Evolutionary conservation across 2,888 invertebrate species (phyloP).

Genomic region (Meiosimyza platycephala): DNA sequence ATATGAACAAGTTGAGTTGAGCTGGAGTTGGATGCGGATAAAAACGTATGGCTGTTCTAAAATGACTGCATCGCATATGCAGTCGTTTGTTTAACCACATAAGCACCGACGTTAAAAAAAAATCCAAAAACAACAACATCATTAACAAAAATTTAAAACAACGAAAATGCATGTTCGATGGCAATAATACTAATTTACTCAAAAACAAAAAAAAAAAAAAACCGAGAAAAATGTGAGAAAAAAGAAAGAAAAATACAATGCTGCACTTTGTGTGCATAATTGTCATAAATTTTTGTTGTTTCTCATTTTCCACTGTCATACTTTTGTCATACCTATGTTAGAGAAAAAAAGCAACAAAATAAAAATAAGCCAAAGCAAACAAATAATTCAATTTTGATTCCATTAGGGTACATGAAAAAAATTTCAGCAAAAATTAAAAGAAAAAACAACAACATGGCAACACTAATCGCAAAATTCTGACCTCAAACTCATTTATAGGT

Average conservation of each 20-base stretch:
- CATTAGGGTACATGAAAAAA: not conserved
- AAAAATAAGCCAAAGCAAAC: conserved; percentile 7
- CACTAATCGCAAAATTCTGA: conserved; percentile 12
- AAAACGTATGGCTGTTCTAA: not conserved
- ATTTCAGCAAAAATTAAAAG: conserved; percentile 9
- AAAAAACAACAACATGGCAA: conserved; percentile 19
- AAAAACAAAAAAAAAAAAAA: conserved; percentile 22
- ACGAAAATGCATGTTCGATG: conserved; percentile 42
- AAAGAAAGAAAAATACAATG: not conserved
- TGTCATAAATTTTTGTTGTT: conserved; percentile 18
- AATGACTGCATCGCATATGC: not conserved
- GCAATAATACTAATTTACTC: conserved; percentile 31
- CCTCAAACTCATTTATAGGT: conserved; percentile 18
- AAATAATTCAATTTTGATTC: conserved; percentile 15
- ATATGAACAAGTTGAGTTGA: conserved; percentile 1
- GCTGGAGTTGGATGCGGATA: not conserved
- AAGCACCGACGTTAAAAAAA: not conserved
- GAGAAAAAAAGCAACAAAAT: conserved; percentile 1
- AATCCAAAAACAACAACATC: not conserved
- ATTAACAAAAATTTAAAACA: conserved; percentile 33
- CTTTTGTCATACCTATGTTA: not conserved
- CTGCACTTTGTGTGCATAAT: conserved; percentile 16
- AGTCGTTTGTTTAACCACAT: not conserved
- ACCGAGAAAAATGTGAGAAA: conserved; percentile 19
- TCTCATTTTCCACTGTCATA: not conserved